phyloP scores from a whole-genome alignment of 2,888 invertebrate species.

The Seira musarum region DNA sequence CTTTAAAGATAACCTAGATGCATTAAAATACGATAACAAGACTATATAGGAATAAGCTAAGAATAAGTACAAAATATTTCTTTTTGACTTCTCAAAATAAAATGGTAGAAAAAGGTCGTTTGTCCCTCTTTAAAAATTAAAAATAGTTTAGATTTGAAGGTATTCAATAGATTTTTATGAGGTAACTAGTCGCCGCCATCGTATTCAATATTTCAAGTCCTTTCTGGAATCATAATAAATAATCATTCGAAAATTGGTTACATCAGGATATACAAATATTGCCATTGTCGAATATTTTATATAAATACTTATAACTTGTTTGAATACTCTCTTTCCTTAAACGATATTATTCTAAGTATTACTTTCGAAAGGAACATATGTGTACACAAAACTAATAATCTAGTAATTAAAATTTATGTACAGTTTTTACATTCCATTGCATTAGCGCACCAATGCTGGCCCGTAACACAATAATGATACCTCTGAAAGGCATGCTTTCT shows the following conservation, averaged over 20 bases:
- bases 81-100: neutral
- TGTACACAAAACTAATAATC: too few species aligned
- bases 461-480: too few species aligned
- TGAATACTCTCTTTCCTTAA: neutral
- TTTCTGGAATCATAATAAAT: neutral
- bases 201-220: neutral
- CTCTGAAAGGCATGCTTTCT: too few species aligned
- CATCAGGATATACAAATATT: slow-evolving; percentile 1
- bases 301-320: neutral
- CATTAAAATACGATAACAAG: neutral
- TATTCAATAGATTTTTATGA: neutral
- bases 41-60: neutral
- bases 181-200: neutral
- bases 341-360: too few species aligned
- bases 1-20: neutral
- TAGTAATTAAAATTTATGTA: too few species aligned
- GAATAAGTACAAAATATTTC: neutral
- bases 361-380: too few species aligned
- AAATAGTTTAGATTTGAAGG: neutral
- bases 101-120: neutral
- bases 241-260: neutral
- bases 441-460: too few species aligned
- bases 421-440: too few species aligned
- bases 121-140: neutral
- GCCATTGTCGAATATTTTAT: neutral